Evolutionary conservation across 1,140 invertebrate genomes (phyloP), one percentile per base, ranked within the genome.

Genomic region (Heliconius himera): DNA sequence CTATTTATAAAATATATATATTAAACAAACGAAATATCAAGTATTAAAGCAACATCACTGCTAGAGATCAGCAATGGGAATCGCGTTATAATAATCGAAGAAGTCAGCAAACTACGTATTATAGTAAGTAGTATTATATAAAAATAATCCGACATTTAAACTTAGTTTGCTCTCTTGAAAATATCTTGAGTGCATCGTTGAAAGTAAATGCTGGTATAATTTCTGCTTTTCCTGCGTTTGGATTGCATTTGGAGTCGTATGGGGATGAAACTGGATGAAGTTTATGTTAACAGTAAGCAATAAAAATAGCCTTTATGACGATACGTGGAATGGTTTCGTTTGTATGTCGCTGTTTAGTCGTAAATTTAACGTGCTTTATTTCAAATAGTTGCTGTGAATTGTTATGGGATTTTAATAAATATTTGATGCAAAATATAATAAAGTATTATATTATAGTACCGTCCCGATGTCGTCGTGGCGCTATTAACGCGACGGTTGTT

Each of bases 251-350:
- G 88, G 83, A 89, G 85, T 90, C 90, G 88, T 90, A 87, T 87
- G 87, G 89, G 91, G 91, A 94, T 93, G 90, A 89, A 91, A 86
- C 84, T 82, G 87, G 88, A 93, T 93, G 85, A 90, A 91, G 81
- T 94, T 94, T 93, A 93, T 93, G 90, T 90, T 90, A 92, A 93
- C 89, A 86, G 89, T 88, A 83, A 88, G 90, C 89, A 89, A 93
- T 94, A 94, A 93, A 94, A 94, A 93, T 92, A 85, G 88, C 90
- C 90, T 94, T 94, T 94, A 94, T 91, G 90, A 89, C 88, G 81
- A 90, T 92, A 93, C 93, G 93, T 93, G 92, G 91, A 91, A 91
- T 91, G 91, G 87, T 89, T 93, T 85, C 88, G 90, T 90, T 87
- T 88, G 88, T 88, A 83, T 85, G 87, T 86, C 86, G 76, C 82